Evolutionary conservation across 2,113 vertebrate species (phyloP).

Genomic region (Emberiza fucata): DNA sequence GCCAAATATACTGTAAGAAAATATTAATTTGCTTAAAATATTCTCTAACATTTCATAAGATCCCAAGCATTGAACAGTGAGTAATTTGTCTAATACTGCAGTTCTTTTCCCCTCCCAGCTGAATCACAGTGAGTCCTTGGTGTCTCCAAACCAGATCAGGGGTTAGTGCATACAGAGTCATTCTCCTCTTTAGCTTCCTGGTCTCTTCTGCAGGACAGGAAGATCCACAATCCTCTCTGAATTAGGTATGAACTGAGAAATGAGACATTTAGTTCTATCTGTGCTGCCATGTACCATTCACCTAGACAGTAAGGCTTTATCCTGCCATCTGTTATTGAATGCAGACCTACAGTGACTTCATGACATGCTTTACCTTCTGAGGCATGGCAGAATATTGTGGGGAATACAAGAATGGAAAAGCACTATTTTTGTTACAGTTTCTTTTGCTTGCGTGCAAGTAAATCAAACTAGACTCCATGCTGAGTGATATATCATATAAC

Average conservation of each 20-base stretch:
- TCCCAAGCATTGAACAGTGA: constrained; percentile 56
- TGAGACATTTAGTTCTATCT: not conserved
- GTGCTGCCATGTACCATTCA: not conserved
- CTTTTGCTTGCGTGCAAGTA: constrained; percentile 40
- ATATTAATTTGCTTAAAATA: constrained; percentile 66
- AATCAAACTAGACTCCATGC: constrained; percentile 50
- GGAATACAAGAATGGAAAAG: constrained; percentile 11
- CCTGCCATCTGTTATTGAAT: constrained; percentile 6
- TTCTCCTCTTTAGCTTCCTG: not conserved
- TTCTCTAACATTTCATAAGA: constrained; percentile 56
- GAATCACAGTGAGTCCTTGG: constrained; percentile 45
- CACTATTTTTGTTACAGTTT: constrained; percentile 36
- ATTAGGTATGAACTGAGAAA: not conserved
- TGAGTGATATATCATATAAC: constrained; percentile 54
- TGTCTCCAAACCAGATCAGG: constrained; percentile 39
- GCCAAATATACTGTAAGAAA: constrained; percentile 48
- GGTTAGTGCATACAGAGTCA: not conserved
- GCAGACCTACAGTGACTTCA: not conserved
- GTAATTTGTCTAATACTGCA: constrained; percentile 25
- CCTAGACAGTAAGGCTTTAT: not conserved
- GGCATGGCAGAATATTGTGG: not conserved
- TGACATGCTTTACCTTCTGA: not conserved
- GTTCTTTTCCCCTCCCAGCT: constrained; percentile 27
- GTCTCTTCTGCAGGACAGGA: not conserved
- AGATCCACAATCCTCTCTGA: not conserved